These are phyloP conservation scores for Drosophila seclusa DNA, from an alignment of 2,888 invertebrate species.

Conservation along the genomic window DNA sequence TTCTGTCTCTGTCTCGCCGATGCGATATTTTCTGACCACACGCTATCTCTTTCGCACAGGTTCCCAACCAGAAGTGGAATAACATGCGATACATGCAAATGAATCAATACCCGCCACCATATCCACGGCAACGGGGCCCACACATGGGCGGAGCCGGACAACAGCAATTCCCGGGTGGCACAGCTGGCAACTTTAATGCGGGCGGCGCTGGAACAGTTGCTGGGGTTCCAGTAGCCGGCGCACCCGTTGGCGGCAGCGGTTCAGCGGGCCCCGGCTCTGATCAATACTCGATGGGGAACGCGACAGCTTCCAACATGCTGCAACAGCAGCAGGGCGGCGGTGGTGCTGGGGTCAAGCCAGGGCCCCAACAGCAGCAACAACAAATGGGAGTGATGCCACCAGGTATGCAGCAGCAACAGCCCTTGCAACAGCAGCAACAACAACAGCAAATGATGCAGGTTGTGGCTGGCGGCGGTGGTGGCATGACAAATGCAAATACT, in stretches of 20 bases:
- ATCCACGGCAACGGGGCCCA: conserved; percentile 83
- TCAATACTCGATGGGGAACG: conserved; percentile 86
- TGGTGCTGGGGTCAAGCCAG: conserved; percentile 82
- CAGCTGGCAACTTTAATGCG: conserved; percentile 75
- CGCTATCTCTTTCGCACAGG: conserved; percentile 55
- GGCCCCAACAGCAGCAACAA: conserved; percentile 78
- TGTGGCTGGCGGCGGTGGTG: conserved; percentile 62
- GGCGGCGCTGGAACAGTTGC: conserved; percentile 63
- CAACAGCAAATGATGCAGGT: conserved; percentile 79
- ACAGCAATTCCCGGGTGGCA: conserved; percentile 74
- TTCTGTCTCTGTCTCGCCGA: not conserved
- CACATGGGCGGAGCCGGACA: conserved; percentile 83
- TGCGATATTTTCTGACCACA: not conserved
- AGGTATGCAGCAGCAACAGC: conserved; percentile 74
- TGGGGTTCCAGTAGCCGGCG: conserved; percentile 60
- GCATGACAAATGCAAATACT: conserved; percentile 85
- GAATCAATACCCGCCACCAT: conserved; percentile 84
- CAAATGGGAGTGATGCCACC: conserved; percentile 77
- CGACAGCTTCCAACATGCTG: conserved; percentile 59
- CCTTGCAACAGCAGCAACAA: conserved; percentile 59
- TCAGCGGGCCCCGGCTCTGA: conserved; percentile 74
- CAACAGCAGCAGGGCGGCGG: conserved; percentile 85
- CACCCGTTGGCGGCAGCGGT: conserved; percentile 82
- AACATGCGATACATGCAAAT: conserved; percentile 86
- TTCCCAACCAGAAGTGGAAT: conserved; percentile 83